A percentile compares a stretch with the other conserved stretches of the same genome.
phyloP scores from a whole-genome alignment of 1,140 invertebrate species.

The Chionoecetes opilio region DNA sequence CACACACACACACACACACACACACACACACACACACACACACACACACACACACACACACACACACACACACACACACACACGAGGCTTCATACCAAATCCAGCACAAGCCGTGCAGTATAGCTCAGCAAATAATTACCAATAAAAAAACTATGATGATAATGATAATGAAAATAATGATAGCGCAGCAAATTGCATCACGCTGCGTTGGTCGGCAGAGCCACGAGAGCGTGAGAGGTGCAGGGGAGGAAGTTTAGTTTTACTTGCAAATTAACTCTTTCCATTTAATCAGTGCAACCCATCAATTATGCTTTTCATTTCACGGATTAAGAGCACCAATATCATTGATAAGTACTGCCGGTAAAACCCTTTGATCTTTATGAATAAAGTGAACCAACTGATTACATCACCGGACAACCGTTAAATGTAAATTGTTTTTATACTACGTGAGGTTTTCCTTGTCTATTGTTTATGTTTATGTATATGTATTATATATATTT shows the following conservation, averaged over 20 bases:
- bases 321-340: slow-evolving; percentile 16
- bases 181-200: background rate
- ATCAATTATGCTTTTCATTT: slow-evolving; percentile 31
- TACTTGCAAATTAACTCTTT: slow-evolving; percentile 30
- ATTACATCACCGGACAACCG: background rate
- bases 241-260: background rate
- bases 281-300: background rate
- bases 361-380: slow-evolving; percentile 21
- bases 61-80: too few species aligned
- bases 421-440: background rate
- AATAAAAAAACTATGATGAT: background rate
- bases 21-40: too few species aligned
- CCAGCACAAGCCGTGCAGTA: too few species aligned
- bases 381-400: background rate
- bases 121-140: too few species aligned
- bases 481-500: background rate
- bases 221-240: background rate
- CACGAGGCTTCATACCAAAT: too few species aligned
- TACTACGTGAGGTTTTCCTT: background rate
- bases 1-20: too few species aligned
- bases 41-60: too few species aligned
- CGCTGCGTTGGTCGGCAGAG: background rate
- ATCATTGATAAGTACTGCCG: background rate
- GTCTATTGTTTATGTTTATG: background rate
- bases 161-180: background rate